phyloP scores from a whole-genome alignment of 2,797 vertebrate genomes.

The Pterois miles region DNA sequence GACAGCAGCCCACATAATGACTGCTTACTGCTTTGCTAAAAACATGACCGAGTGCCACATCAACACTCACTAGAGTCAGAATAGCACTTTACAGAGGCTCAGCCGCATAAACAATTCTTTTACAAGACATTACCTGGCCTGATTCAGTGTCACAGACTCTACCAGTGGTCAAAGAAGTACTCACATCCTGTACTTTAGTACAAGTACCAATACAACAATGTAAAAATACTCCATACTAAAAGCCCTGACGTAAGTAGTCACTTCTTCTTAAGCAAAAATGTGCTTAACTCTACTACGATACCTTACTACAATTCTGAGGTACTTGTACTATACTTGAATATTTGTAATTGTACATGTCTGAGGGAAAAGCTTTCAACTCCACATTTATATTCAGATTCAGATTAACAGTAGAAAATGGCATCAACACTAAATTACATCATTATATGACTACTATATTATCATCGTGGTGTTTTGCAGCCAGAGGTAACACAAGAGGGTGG shows the following conservation, averaged over 20 bases:
- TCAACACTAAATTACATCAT: neutral
- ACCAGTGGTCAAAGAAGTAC: neutral
- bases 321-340: neutral
- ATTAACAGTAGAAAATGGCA: neutral
- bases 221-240: neutral
- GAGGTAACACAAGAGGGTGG: no score
- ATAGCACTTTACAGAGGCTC: conserved; percentile 57
- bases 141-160: neutral
- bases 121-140: conserved; percentile 12
- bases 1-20: conserved; percentile 73
- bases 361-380: neutral
- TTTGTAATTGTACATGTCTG: neutral
- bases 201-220: neutral
- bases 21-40: conserved; percentile 42
- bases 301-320: neutral
- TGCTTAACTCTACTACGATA: neutral
- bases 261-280: no score
- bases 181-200: neutral
- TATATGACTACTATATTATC: neutral
- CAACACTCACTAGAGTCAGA: conserved; percentile 60
- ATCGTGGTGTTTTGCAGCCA: no score
- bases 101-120: conserved; percentile 51
- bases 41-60: conserved; percentile 63
- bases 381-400: neutral
- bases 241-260: no score